These are phyloP conservation scores for Clostera curtula DNA, from an alignment of 2,888 invertebrate species.

Conservation along the genomic window DNA sequence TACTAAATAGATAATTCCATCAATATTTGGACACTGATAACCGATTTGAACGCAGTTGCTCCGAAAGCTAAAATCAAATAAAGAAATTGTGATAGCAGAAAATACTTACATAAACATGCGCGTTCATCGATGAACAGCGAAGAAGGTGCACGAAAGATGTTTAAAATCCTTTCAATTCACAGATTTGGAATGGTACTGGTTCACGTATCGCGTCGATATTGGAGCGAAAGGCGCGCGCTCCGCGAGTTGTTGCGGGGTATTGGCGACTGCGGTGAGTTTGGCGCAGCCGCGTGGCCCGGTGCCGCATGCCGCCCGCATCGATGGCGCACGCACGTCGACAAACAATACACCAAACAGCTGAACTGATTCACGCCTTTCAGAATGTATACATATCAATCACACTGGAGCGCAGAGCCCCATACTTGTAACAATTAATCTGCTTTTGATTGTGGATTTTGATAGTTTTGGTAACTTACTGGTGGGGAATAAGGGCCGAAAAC, in stretches of 20 bases:
- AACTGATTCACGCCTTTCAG: constrained; percentile 3
- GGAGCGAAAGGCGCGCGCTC: constrained; percentile 45
- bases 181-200: constrained; percentile 27
- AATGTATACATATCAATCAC: no score
- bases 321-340: constrained; percentile 23
- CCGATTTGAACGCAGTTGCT: constrained; percentile 5
- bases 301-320: constrained; percentile 22
- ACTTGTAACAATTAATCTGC: no score
- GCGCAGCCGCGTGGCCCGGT: constrained; percentile 39
- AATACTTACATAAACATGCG: constrained; percentile 25
- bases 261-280: constrained; percentile 38
- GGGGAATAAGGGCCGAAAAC: no score
- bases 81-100: constrained; percentile 9
- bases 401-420: no score
- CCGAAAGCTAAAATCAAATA: constrained; percentile 10
- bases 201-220: constrained; percentile 49
- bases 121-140: constrained; percentile 20
- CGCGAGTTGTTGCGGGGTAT: constrained; percentile 43
- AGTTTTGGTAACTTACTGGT: no score
- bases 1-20: no score
- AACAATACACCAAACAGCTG: constrained; percentile 18
- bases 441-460: no score
- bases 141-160: constrained; percentile 8
- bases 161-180: no score
- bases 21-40: constrained; percentile 2